Percentiles rank a stretch among this genome's conserved stretches.
Evolutionary conservation across 2,888 invertebrate species (phyloP).

Genomic region (Julus scanicus): DNA sequence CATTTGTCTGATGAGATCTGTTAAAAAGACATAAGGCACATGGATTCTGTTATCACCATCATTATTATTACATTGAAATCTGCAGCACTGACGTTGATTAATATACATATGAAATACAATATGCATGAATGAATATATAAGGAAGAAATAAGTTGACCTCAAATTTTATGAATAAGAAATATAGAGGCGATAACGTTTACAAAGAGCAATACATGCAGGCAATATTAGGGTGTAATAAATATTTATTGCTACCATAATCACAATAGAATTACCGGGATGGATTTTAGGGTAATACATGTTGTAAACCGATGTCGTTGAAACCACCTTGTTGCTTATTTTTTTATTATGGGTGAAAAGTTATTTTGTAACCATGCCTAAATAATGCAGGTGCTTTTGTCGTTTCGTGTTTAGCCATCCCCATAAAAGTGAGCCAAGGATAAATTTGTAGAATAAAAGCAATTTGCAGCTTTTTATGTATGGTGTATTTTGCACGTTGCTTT

Average conservation of each 20-base stretch:
- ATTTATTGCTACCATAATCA: neutral
- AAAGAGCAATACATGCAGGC: no score
- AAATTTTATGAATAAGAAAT: no score
- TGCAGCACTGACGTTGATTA: no score
- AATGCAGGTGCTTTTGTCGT: neutral
- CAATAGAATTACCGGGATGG: neutral
- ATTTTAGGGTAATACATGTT: neutral
- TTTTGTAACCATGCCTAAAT: neutral
- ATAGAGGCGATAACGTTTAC: no score
- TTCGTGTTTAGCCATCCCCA: conserved; percentile 5
- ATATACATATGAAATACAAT: no score
- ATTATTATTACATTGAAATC: no score
- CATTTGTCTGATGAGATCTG: no score
- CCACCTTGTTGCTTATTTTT: neutral
- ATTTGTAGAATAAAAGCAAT: neutral
- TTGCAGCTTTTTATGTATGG: neutral
- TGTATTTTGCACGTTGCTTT: neutral
- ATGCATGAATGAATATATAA: no score
- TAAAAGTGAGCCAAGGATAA: conserved; percentile 23
- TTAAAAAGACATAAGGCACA: no score
- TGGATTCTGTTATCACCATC: no score
- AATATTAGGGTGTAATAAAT: neutral
- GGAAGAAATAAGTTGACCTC: no score
- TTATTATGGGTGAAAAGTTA: neutral
- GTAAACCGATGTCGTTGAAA: neutral